A percentile compares a stretch with the other conserved stretches of the same genome.
Evolutionary conservation across 2,888 invertebrate genomes (phyloP).

Genomic region (Ichneumoninae sp.): DNA sequence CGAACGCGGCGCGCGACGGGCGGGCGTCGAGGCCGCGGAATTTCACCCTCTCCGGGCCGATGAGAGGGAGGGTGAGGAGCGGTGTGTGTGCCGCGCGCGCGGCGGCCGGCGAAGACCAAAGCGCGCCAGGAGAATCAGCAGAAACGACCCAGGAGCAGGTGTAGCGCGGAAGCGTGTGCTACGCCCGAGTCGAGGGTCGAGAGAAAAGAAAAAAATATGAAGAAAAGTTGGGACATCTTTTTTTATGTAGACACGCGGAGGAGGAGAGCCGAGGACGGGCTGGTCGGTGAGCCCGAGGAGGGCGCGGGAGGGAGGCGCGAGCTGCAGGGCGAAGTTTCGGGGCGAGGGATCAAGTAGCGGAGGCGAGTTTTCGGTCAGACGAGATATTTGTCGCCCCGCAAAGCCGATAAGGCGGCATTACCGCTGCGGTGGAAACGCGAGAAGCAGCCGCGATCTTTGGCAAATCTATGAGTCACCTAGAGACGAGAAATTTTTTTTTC

Average conservation of each 20-base stretch:
- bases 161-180: slow-evolving; percentile 53
- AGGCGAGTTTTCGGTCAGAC: slow-evolving; percentile 58
- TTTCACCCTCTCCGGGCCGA: slow-evolving; percentile 49
- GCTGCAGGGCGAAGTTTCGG: slow-evolving; percentile 30
- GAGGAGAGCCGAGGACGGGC: slow-evolving; percentile 8
- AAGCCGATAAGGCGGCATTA: slow-evolving; percentile 4
- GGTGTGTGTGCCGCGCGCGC: slow-evolving; percentile 3
- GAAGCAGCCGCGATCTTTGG: slow-evolving; percentile 32
- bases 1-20: slow-evolving; percentile 51
- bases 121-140: slow-evolving; percentile 53
- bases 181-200: slow-evolving; percentile 38
- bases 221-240: slow-evolving; percentile 30
- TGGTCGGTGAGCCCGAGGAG: slow-evolving; percentile 10
- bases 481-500: neutral
- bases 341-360: slow-evolving; percentile 49
- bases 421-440: neutral
- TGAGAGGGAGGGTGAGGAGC: neutral
- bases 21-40: slow-evolving; percentile 56
- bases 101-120: slow-evolving; percentile 30
- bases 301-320: slow-evolving; percentile 17
- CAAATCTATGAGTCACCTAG: slow-evolving; percentile 10
- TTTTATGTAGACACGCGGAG: slow-evolving; percentile 9
- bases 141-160: slow-evolving; percentile 56
- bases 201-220: slow-evolving; percentile 25
- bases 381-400: slow-evolving; percentile 52